Base-by-base conservation (phyloP, 2,797 vertebrate species). In the Oryzias sinensis region DNA sequence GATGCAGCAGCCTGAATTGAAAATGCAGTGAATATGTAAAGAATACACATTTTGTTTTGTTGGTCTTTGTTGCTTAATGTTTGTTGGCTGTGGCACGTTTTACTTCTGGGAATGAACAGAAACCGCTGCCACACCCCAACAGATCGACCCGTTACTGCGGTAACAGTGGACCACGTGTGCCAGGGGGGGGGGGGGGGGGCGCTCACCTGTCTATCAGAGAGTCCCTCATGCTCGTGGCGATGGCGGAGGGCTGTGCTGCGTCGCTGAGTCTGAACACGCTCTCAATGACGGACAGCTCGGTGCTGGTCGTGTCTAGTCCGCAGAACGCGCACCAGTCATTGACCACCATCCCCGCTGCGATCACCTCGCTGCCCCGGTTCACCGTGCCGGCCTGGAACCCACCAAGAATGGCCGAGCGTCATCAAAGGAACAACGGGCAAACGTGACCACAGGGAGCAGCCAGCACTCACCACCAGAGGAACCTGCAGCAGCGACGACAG, bases 311-410 rank as follows among this genome's bases (percentile, higher is more conserved):
- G 81, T 98, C 96, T 86, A 98, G 89, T 1, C 97, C 97, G 6
- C 96, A 98, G 90, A 99, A 99, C 25, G 97, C 96, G 45, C 94
- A 96, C 96, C 97, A 99, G 86, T 98, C 96, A 0, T 99, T 99
- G 8, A 97, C 97, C 66, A 98, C 97, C 97, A 99, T 95, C 6
- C 97, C 97, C 0, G 86, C 95, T 0, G 93, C 96, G 14, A 99
- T 94, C 22, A 99, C 96, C 59, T 99, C 97, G 0, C 97, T 99
- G 61, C 97, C 97, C 1, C 96, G 92, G 72, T 99, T 99, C 76
- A 99, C 95, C 0, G 97, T 99, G 1, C 97, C 97, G 0, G 97
- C 95, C 97, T 99, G 78, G 5, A n/a, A 14, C 6, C 14, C 14
- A 15, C 6, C 17, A 42, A n/a, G 1, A 5, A 5, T 2, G 9